These are phyloP conservation scores for Thunnus thynnus DNA, from an alignment of 2,113 vertebrate species.

Conservation along the genomic window DNA sequence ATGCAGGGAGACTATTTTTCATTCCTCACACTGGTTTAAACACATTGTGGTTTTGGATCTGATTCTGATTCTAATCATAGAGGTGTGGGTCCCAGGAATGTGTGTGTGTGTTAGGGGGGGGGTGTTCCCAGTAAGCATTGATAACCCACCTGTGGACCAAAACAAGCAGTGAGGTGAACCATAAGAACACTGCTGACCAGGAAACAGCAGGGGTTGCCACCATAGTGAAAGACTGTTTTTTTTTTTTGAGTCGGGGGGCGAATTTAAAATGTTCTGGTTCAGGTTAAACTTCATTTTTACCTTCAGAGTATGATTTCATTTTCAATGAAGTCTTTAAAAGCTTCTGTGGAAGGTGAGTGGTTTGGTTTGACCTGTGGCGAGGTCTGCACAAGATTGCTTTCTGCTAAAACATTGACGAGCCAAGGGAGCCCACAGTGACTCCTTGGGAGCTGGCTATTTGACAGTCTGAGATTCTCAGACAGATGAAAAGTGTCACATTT, in stretches of 20 bases:
- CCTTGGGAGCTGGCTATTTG: slow-evolving; percentile 71
- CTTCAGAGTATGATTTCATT: slow-evolving; percentile 60
- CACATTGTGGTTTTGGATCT: not conserved
- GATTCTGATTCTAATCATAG: slow-evolving; percentile 18
- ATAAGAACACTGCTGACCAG: too few species aligned
- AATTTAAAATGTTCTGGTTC: slow-evolving; percentile 24
- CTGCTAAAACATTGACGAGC: slow-evolving; percentile 80
- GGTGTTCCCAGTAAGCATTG: too few species aligned
- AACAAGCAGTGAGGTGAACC: too few species aligned
- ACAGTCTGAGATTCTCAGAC: slow-evolving; percentile 76
- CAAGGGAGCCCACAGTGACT: slow-evolving; percentile 63
- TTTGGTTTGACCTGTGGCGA: slow-evolving; percentile 78
- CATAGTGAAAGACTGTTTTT: not conserved
- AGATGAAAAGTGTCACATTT: slow-evolving; percentile 82
- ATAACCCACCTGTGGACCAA: too few species aligned
- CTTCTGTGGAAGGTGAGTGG: slow-evolving; percentile 74
- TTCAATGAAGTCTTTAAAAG: slow-evolving; percentile 77
- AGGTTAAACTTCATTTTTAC: slow-evolving; percentile 44
- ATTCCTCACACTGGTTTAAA: slow-evolving; percentile 24
- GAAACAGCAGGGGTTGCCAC: too few species aligned
- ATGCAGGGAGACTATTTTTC: slow-evolving; percentile 36
- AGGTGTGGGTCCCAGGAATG: slow-evolving; percentile 4
- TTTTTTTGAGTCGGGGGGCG: too few species aligned
- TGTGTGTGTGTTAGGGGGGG: too few species aligned
- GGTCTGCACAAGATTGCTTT: slow-evolving; percentile 73